Evolutionary conservation across 2,888 invertebrate genomes (phyloP), one percentile per base, ranked within the genome.

Genomic region (Criorhina ranunculi): DNA sequence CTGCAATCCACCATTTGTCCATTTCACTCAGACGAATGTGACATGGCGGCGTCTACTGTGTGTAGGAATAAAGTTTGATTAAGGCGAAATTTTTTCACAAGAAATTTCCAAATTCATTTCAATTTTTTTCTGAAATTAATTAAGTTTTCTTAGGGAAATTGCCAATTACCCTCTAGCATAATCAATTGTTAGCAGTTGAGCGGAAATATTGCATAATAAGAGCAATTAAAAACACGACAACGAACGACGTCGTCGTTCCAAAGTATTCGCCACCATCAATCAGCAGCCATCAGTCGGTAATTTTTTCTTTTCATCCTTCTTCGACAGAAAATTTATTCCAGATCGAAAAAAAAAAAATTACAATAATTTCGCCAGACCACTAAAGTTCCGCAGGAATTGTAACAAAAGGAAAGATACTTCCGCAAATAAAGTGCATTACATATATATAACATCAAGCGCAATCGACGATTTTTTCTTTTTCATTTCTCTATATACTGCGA

Each of bases 241-340:
- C 42, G 55, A 69, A 59, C 83, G 80, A 64, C 80, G 70, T 76
- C 80, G 85, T 85, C 67, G 83, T 66, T 80, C 70, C 51, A 80
- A 80, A 80, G 80, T 80, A 75, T 85, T 24, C 80, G 37, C 79
- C 80, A 64, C 73, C 67, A 75, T 70, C 80, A 85, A 79, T 79
- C 79, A 83, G 83, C 85, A 80, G 76, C 80, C 85, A 85, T 85
- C 85, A 85, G 85, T 85, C 80, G 85, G 85, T 85, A 85, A 85
- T 85, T 85, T 85, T 85, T 85, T 85, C 80, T 80, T 80, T 85
- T 85, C 80, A 69, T 83, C 83, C 67, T 85, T 40, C 81, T 82
- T 85, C 80, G 85, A 70, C 69, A 85, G 80, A 85, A 80, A 85
- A 80, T 85, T 85, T 85, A 82, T 85, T 85, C 80, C 85, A 85